Base-by-base conservation (phyloP, 2,888 invertebrate genomes). In the Tiliacea aurago region DNA sequence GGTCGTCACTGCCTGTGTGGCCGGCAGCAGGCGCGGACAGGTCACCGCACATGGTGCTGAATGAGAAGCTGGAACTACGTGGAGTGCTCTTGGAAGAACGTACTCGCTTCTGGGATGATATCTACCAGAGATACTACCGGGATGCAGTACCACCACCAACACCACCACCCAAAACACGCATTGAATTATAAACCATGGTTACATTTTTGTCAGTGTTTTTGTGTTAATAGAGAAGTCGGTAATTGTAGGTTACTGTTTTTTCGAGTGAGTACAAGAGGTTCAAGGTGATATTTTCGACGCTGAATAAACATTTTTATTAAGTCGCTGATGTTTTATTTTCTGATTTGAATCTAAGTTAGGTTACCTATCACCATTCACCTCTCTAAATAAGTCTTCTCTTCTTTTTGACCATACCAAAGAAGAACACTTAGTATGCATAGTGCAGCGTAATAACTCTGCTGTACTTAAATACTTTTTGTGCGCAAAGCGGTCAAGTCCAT, bases 21-120 rank as follows among this genome's bases (percentile, higher is more conserved):
- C 70, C 70, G 4, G n/a, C 70, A 33, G 70, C 70, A 45, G 70
- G 70, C 13, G 70, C 70, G 0, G 23, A 55, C 33, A 70, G 70
- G 45, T 70, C 70, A 70, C 89, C 88, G 0, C 73, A 90, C 68
- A 88, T 90, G 89, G 84, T 83, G 1, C 68, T 91, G 11, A 84
- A 84, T 23, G 73, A 82, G 20, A 83, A 82, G 9, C 15, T 87
- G 58, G 78, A 88, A 76, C 76, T 91, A 5, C 79, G 78, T 13
- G 84, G 70, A 0, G 70, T 70, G 79, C 73, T 73, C 41, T 55
- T 73, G 45, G 76, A 87, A 53, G 67, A 86, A 55, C 85, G 90
- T 23, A 63, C 75, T 28, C 59, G 47, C 7, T 88, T 90, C 70
- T 90, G 89, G 90, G 85, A 88, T 18, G 67, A 69, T 11, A 87